phyloP scores from a whole-genome alignment of 2,113 vertebrate genomes.

The Accipiter virgatus region DNA sequence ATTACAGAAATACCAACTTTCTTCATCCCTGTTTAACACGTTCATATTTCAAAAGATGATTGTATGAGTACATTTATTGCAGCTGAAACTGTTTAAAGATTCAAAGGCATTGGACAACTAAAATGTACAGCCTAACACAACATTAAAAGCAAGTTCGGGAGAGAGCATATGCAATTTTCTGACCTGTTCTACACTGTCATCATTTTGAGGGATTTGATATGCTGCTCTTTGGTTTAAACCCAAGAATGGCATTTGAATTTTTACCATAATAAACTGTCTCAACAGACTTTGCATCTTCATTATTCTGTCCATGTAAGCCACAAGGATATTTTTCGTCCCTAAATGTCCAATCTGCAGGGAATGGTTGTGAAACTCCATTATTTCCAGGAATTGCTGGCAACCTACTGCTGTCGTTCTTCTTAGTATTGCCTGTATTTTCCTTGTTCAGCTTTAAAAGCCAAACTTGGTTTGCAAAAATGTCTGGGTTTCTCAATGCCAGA shows the following conservation, averaged over 20 bases:
- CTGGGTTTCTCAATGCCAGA: conserved; percentile 38
- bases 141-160: not conserved
- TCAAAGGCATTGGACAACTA: not conserved
- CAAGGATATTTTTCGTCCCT: conserved; percentile 24
- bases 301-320: conserved; percentile 1
- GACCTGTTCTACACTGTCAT: conserved; percentile 3
- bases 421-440: conserved; percentile 55
- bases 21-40: not conserved
- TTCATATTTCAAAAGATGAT: not conserved
- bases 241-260: conserved; percentile 12
- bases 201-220: conserved; percentile 13
- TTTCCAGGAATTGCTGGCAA: conserved; percentile 74
- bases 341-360: conserved; percentile 35
- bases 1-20: not conserved
- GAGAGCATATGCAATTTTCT: conserved; percentile 9
- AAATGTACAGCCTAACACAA: not conserved
- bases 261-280: conserved; percentile 37
- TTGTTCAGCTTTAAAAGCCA: conserved; percentile 60
- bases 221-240: conserved; percentile 12
- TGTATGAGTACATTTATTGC: not conserved
- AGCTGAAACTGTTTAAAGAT: not conserved
- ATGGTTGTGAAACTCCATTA: conserved; percentile 65
- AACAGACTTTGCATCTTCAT: conserved; percentile 17
- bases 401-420: conserved; percentile 15
- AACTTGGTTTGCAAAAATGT: conserved; percentile 56